A percentile compares a stretch with the other conserved stretches of the same genome.
phyloP scores from a whole-genome alignment of 2,888 invertebrate species.

The Drosophila longiperda region DNA sequence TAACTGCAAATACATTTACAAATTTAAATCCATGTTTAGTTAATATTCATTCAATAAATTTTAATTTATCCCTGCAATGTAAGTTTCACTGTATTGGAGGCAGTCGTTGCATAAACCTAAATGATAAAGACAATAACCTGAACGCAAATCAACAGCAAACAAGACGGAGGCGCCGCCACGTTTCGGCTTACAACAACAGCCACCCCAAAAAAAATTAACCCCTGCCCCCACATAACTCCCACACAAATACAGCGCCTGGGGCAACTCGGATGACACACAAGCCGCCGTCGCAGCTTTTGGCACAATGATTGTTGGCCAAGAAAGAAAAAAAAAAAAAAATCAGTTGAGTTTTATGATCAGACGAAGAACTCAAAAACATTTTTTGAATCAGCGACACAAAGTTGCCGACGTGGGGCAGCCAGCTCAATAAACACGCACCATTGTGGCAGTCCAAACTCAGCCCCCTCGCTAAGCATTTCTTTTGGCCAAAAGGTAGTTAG shows the following conservation, averaged over 20 bases:
- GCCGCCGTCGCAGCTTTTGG: conserved; percentile 12
- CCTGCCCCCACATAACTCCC: background rate
- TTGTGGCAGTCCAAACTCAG: conserved; percentile 3
- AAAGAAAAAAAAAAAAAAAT: conserved; percentile 36
- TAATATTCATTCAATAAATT: background rate
- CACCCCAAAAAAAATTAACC: conserved; percentile 31
- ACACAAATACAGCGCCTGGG: background rate
- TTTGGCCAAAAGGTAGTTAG: conserved; percentile 55
- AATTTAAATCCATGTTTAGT: background rate
- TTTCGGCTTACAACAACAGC: conserved; percentile 18
- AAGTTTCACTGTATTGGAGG: background rate
- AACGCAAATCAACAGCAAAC: conserved; percentile 32
- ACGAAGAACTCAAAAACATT: conserved; percentile 12
- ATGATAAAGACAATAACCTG: conserved; percentile 34
- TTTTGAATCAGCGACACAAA: conserved; percentile 52
- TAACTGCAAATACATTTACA: background rate
- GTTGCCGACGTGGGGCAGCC: conserved; percentile 17
- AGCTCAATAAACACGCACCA: conserved; percentile 64
- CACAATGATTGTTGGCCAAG: conserved; percentile 18
- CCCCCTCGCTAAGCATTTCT: conserved; percentile 45
- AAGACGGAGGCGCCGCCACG: conserved; percentile 31
- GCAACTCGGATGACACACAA: conserved; percentile 42
- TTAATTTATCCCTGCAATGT: background rate
- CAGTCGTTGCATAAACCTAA: conserved; percentile 26
- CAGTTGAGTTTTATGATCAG: conserved; percentile 65